Conservation (phyloP, 2,113 vertebrate species). For the Damaliscus lunatus region DNA sequence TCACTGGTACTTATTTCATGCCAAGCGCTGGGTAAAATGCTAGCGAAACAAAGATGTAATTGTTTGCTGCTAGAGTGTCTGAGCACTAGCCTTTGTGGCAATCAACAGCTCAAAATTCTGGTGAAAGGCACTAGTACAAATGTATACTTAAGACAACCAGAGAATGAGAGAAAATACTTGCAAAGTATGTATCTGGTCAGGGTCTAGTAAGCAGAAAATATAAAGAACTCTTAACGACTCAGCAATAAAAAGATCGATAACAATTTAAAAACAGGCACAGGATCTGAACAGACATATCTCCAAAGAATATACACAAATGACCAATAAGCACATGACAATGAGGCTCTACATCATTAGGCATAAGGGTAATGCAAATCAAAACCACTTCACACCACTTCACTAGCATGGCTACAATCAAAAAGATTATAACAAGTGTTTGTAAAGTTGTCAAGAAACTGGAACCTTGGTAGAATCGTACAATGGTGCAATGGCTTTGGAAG, state of each 20-base stretch:
- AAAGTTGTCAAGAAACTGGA: neutral
- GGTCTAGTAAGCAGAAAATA: neutral
- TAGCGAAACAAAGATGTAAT: neutral
- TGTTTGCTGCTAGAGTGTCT: neutral
- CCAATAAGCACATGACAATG: neutral
- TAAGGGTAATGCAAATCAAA: neutral
- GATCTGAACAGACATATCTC: neutral
- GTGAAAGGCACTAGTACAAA: neutral
- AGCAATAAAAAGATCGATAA: neutral
- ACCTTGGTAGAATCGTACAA: neutral
- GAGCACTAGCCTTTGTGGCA: too few species aligned
- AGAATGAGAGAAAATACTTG: neutral
- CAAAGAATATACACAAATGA: neutral
- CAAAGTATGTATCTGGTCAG: neutral
- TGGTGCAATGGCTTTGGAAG: rapidly evolving
- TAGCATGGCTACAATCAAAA: rapidly evolving
- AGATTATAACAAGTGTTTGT: too few species aligned
- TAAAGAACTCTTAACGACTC: neutral
- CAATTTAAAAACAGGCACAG: neutral
- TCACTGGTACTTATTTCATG: neutral
- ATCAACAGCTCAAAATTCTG: too few species aligned
- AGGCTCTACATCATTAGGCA: neutral
- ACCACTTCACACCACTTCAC: neutral
- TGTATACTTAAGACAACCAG: neutral
- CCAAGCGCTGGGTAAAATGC: neutral